Percentiles rank a stretch among this genome's conserved stretches.
Conservation (phyloP, 2,888 invertebrate species). For the Drosophila hamatofila region DNA sequence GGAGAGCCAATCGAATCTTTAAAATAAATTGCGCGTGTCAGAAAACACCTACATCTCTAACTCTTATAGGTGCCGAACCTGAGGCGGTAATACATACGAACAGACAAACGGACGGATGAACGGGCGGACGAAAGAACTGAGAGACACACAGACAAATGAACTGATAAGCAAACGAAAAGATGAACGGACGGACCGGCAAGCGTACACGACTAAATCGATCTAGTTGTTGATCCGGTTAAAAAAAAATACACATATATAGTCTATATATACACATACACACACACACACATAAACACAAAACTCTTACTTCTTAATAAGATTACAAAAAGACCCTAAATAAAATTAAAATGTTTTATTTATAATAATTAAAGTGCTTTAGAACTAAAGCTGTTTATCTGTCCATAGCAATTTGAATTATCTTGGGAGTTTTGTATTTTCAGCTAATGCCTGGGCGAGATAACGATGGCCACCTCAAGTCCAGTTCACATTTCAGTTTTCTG, state of each 20-base stretch:
- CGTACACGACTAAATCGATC: too few relatives aligned
- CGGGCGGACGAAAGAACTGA: background rate
- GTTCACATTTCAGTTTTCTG: background rate
- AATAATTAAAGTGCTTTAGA: background rate
- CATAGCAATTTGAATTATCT: background rate
- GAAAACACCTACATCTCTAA: background rate
- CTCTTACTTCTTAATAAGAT: background rate
- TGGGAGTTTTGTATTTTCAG: slow-evolving; percentile 17
- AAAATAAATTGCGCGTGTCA: background rate
- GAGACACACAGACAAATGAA: background rate
- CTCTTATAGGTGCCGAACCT: background rate
- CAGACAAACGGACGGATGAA: background rate
- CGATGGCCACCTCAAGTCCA: background rate
- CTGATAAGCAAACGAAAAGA: background rate
- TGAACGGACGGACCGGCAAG: too few relatives aligned
- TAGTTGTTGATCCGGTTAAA: background rate
- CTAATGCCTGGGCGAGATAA: slow-evolving; percentile 22
- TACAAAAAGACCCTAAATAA: background rate
- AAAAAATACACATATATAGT: background rate
- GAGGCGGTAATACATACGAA: too few relatives aligned
- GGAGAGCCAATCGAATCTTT: background rate
- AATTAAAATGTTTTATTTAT: background rate
- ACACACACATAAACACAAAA: background rate
- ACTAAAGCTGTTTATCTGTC: background rate
- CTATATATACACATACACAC: background rate